phyloP scores from a whole-genome alignment of 2,797 vertebrate genomes.

The Tapera naevia region DNA sequence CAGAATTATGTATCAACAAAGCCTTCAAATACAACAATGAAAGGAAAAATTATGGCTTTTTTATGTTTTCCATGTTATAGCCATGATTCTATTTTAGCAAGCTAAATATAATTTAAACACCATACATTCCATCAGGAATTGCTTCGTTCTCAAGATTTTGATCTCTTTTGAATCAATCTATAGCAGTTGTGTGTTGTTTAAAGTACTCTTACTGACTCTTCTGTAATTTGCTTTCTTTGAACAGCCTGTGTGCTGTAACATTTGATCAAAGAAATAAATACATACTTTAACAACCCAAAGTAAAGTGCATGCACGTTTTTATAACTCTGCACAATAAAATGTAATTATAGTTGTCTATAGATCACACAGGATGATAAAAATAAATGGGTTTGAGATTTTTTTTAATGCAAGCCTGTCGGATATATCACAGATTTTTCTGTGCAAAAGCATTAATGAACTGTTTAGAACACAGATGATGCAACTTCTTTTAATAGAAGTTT shows the following conservation, averaged over 20 bases:
- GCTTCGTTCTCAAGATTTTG: conserved; percentile 55
- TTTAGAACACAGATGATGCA: background rate
- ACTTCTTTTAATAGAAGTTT: conserved; percentile 22
- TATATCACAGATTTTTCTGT: background rate
- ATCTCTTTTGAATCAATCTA: conserved; percentile 62
- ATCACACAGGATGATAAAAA: conserved; percentile 63
- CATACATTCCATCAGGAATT: conserved; percentile 25
- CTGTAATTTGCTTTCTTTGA: conserved; percentile 77
- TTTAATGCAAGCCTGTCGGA: background rate
- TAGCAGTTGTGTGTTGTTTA: conserved; percentile 65
- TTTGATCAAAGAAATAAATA: conserved; percentile 77
- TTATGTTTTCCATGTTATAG: background rate
- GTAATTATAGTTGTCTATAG: conserved; percentile 77
- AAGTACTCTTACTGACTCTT: conserved; percentile 70
- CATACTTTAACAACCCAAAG: conserved; percentile 71
- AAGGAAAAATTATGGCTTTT: conserved; percentile 41
- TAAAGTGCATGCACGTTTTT: conserved; percentile 70
- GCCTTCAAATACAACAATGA: background rate
- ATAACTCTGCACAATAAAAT: conserved; percentile 73
- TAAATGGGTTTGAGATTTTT: conserved; percentile 20
- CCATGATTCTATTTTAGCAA: background rate
- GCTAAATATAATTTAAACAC: background rate
- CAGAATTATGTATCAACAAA: conserved; percentile 77
- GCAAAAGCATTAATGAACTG: background rate
- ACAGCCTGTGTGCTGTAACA: conserved; percentile 73